Evolutionary conservation across 2,797 vertebrate species (phyloP).

Genomic region (Chrosomus eos): DNA sequence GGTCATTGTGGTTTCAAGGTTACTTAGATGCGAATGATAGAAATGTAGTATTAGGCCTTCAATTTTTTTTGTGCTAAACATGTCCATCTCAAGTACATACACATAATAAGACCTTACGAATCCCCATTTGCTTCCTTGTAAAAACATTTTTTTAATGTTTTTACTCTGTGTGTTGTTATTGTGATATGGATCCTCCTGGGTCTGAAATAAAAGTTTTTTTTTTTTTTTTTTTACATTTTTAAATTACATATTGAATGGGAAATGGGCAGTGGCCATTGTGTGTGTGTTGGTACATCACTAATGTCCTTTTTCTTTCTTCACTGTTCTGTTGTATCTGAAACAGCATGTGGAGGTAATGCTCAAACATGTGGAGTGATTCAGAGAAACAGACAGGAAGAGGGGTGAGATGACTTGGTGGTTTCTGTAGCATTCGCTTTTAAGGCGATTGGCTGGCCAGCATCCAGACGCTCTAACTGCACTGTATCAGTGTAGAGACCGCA

Average conservation of each 20-base stretch:
- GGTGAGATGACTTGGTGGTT: not conserved
- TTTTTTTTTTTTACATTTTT: no score
- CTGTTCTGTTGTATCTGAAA: not conserved
- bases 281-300: not conserved
- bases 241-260: not conserved
- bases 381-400: conserved; percentile 31
- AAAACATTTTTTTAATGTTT: no score
- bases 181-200: no score
- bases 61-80: not conserved
- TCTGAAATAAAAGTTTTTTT: no score
- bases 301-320: not conserved
- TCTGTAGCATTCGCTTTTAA: conserved; percentile 28
- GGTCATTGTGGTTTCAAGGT: conserved; percentile 12
- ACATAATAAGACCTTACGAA: not conserved
- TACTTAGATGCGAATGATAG: not conserved
- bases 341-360: not conserved
- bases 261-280: not conserved
- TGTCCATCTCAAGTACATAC: not conserved
- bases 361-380: conserved; percentile 3
- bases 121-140: not conserved
- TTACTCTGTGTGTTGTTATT: no score
- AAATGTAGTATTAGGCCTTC: not conserved
- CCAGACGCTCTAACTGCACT: not conserved
- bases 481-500: conserved; percentile 5
- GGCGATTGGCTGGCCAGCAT: conserved; percentile 17